Base-by-base conservation (phyloP, 2,797 vertebrate species). In the Acanthornis magna region DNA sequence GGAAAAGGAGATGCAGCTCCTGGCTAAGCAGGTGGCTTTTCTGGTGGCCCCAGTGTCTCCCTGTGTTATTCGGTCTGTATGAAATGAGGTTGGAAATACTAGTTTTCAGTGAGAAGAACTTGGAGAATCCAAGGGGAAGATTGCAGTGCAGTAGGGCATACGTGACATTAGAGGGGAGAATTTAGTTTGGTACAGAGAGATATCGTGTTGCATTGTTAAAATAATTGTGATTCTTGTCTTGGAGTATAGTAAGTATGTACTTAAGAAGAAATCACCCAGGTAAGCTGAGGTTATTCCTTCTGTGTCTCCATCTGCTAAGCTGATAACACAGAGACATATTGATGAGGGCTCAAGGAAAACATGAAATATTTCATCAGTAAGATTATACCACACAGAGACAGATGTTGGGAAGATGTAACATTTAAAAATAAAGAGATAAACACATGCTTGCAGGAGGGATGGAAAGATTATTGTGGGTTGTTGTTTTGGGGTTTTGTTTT, bases 331-430 rank as follows among this genome's bases (percentile, higher is more conserved):
- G 96, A 98, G 98, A 98, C 98, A 98, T 98, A 98, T 97, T 98
- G 98, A 98, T 98, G 97, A 94, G 92, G 96, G 97, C 98, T 98
- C 97, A 98, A 98, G 98, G 97, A 98, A 98, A 98, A 98, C 98
- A 98, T 97, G 94, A 98, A 98, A 96, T 98, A 98, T 98, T 98
- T 98, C 98, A 98, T 98, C 98, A 98, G 96, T 96, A 93, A 98
- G 98, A 98, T 99, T 98, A 98, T 97, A 97, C 96, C 87, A 96
- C 96, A 97, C 97, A 95, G 91, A 98, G 98, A 98, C 98, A 98
- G 98, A 99, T 98, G 98, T 98, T 98, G 97, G 96, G 94, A 97
- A 98, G 97, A 97, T 97, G 97, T 98, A 97, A 98, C 98, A 97
- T 98, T 98, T 98, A 97, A 97, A 98, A 98, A 98, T 97, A 98